Evolutionary conservation across 2,113 vertebrate genomes (phyloP).

Genomic region (Menura novaehollandiae): DNA sequence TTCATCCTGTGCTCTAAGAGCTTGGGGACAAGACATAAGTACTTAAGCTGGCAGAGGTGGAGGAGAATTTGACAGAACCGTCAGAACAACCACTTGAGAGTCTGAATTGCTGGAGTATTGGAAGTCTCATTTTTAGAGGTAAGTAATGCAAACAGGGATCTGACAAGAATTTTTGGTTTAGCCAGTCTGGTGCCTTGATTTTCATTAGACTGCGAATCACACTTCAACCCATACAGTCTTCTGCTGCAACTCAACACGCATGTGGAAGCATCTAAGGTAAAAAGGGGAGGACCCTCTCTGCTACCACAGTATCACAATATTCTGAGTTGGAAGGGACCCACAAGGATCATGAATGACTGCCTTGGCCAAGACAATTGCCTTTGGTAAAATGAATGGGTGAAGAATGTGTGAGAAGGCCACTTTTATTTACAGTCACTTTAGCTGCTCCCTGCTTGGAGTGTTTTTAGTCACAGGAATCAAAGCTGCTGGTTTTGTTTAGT

Average conservation of each 20-base stretch:
- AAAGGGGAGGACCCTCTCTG: background rate
- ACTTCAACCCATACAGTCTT: fast-evolving
- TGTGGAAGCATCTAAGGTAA: background rate
- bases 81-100: background rate
- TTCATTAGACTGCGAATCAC: background rate
- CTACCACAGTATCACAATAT: background rate
- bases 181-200: background rate
- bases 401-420: background rate
- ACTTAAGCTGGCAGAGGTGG: background rate
- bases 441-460: background rate
- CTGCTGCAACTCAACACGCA: background rate
- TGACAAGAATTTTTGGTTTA: background rate
- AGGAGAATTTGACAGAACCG: background rate
- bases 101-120: background rate
- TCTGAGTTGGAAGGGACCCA: background rate
- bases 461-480: background rate
- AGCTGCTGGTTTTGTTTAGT: background rate
- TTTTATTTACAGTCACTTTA: background rate
- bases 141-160: background rate
- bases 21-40: background rate
- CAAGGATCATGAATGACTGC: background rate
- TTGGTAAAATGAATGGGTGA: background rate
- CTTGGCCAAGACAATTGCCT: background rate
- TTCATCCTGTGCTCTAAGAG: background rate
- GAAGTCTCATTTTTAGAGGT: background rate